Conservation (phyloP, 2,888 invertebrate genomes). For the Vesta saturnalis region DNA sequence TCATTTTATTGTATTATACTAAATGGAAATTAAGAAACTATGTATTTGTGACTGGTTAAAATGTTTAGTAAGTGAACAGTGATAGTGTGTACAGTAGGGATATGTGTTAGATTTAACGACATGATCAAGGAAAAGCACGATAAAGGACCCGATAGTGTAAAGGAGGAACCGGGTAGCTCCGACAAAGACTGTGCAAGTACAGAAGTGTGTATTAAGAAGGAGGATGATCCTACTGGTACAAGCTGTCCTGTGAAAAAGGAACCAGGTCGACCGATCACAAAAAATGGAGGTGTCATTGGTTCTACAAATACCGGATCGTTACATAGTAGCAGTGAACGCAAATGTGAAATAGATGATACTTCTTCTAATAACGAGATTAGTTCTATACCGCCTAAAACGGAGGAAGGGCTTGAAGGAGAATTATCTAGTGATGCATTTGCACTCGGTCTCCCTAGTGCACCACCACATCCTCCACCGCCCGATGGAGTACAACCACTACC, state of each 20-base stretch:
- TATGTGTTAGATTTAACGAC: constrained; percentile 56
- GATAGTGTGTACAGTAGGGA: constrained; percentile 56
- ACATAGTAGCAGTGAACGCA: constrained; percentile 56
- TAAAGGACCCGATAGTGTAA: constrained; percentile 61
- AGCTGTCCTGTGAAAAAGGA: constrained; percentile 57
- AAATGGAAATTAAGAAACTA: constrained; percentile 52
- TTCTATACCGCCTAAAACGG: constrained; percentile 57
- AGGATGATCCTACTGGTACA: constrained; percentile 57
- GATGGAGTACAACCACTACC: constrained; percentile 78
- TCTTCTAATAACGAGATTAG: constrained; percentile 42
- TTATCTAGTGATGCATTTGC: constrained; percentile 55
- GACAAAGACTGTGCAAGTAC: constrained; percentile 59
- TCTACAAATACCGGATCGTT: constrained; percentile 61
- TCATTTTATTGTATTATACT: constrained; percentile 57
- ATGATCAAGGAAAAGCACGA: constrained; percentile 65
- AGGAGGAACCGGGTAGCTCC: constrained; percentile 62
- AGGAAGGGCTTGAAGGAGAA: constrained; percentile 59
- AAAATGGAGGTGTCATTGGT: constrained; percentile 61
- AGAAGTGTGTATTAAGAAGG: constrained; percentile 60
- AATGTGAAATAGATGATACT: constrained; percentile 54
- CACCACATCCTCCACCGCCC: constrained; percentile 61
- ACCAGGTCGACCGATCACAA: constrained; percentile 57
- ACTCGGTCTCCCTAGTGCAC: constrained; percentile 51
- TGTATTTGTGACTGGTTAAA: constrained; percentile 48
- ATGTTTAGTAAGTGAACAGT: constrained; percentile 54